Conservation (phyloP, 2,113 vertebrate genomes). For the Vicugna pacos region DNA sequence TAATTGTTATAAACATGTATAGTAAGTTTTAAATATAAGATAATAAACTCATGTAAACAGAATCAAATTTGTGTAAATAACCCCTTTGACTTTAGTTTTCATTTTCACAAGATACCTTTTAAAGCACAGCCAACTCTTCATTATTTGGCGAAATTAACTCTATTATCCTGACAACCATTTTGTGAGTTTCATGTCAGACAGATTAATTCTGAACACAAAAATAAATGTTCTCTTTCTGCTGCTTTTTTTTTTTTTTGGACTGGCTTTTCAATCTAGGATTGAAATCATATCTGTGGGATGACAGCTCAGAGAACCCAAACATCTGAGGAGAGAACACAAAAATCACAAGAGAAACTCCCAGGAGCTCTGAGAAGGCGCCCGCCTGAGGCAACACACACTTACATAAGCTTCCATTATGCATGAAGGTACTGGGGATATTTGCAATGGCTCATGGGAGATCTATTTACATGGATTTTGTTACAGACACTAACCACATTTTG, state of each 20-base stretch:
- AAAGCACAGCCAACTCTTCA: not conserved
- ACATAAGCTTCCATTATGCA: constrained; percentile 69
- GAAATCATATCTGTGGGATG: constrained; percentile 68
- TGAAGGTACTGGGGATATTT: constrained; percentile 62
- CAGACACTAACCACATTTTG: constrained; percentile 71
- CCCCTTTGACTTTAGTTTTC: not conserved
- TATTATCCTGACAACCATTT: constrained; percentile 59
- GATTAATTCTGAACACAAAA: constrained; percentile 75
- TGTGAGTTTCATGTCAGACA: constrained; percentile 64
- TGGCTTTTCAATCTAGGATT: constrained; percentile 42
- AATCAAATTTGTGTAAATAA: constrained; percentile 23
- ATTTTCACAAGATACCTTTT: constrained; percentile 34
- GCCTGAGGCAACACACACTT: constrained; percentile 50
- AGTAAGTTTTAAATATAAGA: constrained; percentile 14
- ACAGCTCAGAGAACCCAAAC: constrained; percentile 71
- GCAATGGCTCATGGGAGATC: constrained; percentile 58
- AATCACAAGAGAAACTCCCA: constrained; percentile 62
- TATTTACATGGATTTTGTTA: constrained; percentile 75
- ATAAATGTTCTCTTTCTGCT: constrained; percentile 60
- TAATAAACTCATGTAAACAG: not conserved
- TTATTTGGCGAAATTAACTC: constrained; percentile 2
- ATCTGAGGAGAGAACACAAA: constrained; percentile 63
- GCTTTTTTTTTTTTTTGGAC: constrained; percentile 45
- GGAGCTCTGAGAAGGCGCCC: not conserved
- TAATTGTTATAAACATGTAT: not conserved